phyloP scores from a whole-genome alignment of 2,888 invertebrate species.

The Netelia inedita region DNA sequence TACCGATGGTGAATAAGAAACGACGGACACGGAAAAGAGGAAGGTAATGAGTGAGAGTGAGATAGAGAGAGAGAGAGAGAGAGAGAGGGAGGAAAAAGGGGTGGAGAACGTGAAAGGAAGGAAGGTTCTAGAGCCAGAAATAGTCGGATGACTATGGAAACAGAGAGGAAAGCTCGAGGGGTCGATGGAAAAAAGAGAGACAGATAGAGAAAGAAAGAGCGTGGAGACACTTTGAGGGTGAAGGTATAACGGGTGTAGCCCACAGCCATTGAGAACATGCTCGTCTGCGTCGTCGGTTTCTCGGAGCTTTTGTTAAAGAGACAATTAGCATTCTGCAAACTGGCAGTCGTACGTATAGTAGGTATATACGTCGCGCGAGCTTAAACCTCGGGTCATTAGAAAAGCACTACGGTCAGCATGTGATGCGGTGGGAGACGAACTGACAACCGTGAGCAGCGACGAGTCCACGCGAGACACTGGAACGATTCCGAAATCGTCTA shows the following conservation, averaged over 20 bases:
- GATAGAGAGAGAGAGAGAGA: neutral
- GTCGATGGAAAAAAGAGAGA: constrained; percentile 27
- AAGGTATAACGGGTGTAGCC: constrained; percentile 19
- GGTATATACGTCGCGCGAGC: constrained; percentile 43
- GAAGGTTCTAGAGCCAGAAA: constrained; percentile 47
- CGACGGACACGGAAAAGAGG: constrained; percentile 9
- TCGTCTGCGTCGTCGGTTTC: constrained; percentile 50
- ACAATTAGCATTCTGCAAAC: constrained; percentile 78
- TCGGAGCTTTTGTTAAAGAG: constrained; percentile 73
- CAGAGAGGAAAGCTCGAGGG: constrained; percentile 56
- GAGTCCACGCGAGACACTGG: constrained; percentile 37
- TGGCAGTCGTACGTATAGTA: constrained; percentile 50
- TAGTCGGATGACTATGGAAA: constrained; percentile 34
- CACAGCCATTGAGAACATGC: constrained; percentile 46
- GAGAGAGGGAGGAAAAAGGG: neutral
- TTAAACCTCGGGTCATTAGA: constrained; percentile 68
- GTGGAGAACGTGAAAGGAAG: constrained; percentile 1
- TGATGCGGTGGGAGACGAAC: constrained; percentile 17
- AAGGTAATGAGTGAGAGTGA: neutral
- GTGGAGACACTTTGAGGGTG: constrained; percentile 30
- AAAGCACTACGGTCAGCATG: constrained; percentile 67
- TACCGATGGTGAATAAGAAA: constrained; percentile 31
- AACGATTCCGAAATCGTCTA: constrained; percentile 26
- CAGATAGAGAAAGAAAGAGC: constrained; percentile 10
- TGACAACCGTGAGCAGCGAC: constrained; percentile 41